Conservation (phyloP, 30 jellyfish, hydroid and myxozoan genomes). For the Cassiopea andromeda region DNA sequence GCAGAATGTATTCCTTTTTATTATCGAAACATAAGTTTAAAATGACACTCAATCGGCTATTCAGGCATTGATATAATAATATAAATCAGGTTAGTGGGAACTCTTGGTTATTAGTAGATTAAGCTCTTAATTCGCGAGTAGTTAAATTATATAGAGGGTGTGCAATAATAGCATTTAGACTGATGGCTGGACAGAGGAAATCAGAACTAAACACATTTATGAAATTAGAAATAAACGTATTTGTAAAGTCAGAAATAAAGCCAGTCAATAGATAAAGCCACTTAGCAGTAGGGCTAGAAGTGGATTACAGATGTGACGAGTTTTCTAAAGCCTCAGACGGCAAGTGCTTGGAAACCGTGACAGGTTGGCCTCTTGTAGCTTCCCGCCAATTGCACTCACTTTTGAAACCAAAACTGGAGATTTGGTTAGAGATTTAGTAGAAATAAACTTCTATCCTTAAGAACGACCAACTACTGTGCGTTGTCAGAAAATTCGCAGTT, state of each 20-base stretch:
- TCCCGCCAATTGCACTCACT: no score
- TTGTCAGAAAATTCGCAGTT: no score
- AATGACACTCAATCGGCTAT: neutral
- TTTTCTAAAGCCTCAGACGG: no score
- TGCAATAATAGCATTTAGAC: neutral
- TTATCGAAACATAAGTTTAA: neutral
- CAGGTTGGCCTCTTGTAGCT: no score
- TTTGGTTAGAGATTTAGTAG: no score
- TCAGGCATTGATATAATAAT: neutral
- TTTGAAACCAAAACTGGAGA: no score
- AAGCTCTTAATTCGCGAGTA: neutral
- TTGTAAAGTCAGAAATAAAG: neutral
- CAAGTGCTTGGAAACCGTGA: no score
- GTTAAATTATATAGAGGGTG: neutral
- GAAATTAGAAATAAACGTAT: neutral
- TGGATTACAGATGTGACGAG: no score
- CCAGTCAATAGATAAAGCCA: neutral
- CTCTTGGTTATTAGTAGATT: neutral
- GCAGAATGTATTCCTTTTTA: neutral
- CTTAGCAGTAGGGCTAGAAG: slow-evolving; percentile 4
- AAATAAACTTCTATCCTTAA: no score
- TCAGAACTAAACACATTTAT: neutral
- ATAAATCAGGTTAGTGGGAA: neutral
- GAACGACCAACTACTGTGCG: no score
- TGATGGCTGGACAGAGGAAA: neutral